These are phyloP conservation scores for Leptogaster cylindrica DNA, from an alignment of 2,888 invertebrate genomes.

Conservation along the genomic window DNA sequence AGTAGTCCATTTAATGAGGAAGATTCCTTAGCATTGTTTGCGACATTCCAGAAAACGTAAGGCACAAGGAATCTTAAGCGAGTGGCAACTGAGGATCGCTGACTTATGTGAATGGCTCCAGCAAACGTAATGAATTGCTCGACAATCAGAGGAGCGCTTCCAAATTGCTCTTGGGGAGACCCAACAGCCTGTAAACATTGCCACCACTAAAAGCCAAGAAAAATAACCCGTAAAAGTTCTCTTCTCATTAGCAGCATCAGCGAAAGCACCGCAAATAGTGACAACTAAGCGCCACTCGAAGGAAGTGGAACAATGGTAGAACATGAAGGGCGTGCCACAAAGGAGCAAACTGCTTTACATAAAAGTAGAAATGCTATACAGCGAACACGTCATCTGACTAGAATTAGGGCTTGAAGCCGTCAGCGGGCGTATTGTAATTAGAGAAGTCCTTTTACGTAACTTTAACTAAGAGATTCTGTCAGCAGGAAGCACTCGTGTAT, in stretches of 20 bases:
- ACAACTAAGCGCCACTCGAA: background rate
- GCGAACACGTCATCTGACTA: conserved; percentile 20
- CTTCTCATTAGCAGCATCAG: conserved; percentile 32
- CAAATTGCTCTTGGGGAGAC: conserved; percentile 26
- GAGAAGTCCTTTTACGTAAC: conserved; percentile 6
- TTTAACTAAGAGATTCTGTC: conserved; percentile 26
- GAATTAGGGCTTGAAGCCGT: conserved; percentile 7
- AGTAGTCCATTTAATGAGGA: conserved; percentile 26
- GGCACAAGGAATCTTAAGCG: conserved; percentile 23
- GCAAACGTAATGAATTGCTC: conserved; percentile 30
- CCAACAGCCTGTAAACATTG: conserved; percentile 37
- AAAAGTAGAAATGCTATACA: background rate
- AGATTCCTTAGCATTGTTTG: conserved; percentile 31
- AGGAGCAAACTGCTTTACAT: conserved; percentile 33
- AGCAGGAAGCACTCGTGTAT: conserved; percentile 9
- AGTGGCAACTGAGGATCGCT: conserved; percentile 24
- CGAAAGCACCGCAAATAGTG: background rate
- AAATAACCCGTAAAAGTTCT: conserved; percentile 38
- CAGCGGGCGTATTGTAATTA: conserved; percentile 20
- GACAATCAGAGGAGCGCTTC: conserved; percentile 32
- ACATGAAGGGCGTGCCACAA: background rate
- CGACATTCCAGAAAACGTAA: background rate
- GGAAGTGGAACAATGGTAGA: conserved; percentile 14
- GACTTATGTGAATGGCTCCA: conserved; percentile 5
- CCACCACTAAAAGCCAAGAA: conserved; percentile 31